Percentiles rank a stretch among this genome's conserved stretches.
Evolutionary conservation across 2,113 vertebrate genomes (phyloP).

Genomic region (Gymnobelideus leadbeateri): DNA sequence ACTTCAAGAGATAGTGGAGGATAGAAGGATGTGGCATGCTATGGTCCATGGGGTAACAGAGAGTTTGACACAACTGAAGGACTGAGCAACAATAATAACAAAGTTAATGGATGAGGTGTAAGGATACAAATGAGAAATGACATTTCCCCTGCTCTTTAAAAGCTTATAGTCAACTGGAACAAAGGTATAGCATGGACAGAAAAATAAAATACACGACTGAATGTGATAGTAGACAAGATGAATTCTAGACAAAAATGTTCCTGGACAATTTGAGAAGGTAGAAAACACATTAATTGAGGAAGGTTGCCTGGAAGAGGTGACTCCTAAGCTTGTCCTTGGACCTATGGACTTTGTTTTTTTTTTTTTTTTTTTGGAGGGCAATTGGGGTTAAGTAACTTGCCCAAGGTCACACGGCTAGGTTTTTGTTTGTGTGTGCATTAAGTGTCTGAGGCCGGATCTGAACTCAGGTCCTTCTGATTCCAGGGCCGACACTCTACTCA

Average conservation of each 20-base stretch:
- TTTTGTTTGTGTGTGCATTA: no score
- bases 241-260: not conserved
- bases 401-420: no score
- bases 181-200: not conserved
- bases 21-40: not conserved
- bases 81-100: not conserved
- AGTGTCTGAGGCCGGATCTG: no score
- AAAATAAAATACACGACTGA: not conserved
- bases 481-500: no score
- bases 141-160: not conserved
- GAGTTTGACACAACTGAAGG: not conserved
- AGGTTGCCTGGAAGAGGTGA: slow-evolving; percentile 5
- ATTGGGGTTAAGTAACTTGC: no score
- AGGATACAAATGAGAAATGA: not conserved
- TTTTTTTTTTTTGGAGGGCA: no score
- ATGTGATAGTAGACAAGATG: not conserved
- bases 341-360: not conserved
- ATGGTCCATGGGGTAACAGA: not conserved
- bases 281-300: not conserved
- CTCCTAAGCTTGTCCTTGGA: slow-evolving; percentile 26
- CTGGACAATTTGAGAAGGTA: not conserved
- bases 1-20: not conserved
- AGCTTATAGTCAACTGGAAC: not conserved
- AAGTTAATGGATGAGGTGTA: not conserved
- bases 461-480: no score